Evolutionary conservation across 2,888 invertebrate species (phyloP).

Genomic region (Aleiodes leptofemur): DNA sequence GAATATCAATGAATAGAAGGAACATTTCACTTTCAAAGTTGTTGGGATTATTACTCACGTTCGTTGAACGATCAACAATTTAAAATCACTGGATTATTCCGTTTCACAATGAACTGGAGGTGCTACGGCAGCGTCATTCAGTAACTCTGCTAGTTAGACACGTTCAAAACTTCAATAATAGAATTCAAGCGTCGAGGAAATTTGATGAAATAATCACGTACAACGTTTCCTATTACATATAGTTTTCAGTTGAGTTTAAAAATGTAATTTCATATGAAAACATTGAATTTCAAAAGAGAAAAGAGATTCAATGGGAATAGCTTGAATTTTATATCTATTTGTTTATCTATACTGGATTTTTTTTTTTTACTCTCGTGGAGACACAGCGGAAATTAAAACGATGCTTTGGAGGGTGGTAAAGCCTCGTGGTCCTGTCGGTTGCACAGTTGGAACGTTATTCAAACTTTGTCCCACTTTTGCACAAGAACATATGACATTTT

Average conservation of each 20-base stretch:
- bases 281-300: not conserved
- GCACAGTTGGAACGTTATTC: constrained; percentile 22
- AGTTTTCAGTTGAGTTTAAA: not conserved
- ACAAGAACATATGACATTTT: constrained; percentile 19
- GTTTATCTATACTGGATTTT: constrained; percentile 3
- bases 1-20: no score
- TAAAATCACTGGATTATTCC: constrained; percentile 41
- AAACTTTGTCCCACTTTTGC: constrained; percentile 11
- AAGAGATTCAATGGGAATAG: not conserved
- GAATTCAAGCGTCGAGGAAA: not conserved
- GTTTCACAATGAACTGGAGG: not conserved
- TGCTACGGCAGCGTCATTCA: not conserved
- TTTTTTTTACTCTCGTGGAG: constrained; percentile 4
- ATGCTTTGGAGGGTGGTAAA: constrained; percentile 17
- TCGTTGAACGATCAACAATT: constrained; percentile 46
- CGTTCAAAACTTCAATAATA: constrained; percentile 22
- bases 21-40: no score
- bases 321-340: constrained; percentile 20
- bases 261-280: not conserved
- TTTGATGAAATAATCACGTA: constrained; percentile 12
- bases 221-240: constrained; percentile 11
- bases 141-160: not conserved
- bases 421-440: not conserved
- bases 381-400: constrained; percentile 32
- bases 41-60: not conserved